Base-by-base conservation (phyloP, 2,113 vertebrate genomes). In the Macrotis lagotis region DNA sequence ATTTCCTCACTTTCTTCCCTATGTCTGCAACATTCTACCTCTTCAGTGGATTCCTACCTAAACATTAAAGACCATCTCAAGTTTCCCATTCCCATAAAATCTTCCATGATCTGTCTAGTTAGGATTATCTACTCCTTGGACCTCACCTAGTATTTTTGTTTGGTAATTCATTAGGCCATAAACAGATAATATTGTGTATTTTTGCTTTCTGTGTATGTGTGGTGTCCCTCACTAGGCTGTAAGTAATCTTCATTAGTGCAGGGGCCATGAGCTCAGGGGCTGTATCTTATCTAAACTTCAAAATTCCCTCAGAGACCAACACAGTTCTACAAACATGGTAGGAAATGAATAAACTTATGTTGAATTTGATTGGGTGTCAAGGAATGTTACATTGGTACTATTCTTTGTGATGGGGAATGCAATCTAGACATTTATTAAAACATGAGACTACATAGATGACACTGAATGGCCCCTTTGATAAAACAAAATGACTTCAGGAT, bases 391-490 rank as follows among this genome's bases (percentile, higher is more conserved):
- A 94, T 55, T 91, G 95, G 59, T 91, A 24, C 11, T 97, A 53
- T 94, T 95, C 50, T 91, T 44, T 91, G 37, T 47, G 91, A 24
- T 28, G 16, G 74, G 50, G 94, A 96, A 51, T 93, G 83, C 92
- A 94, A 94, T 51, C 12, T 89, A 88, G 6, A 4, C 53, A 26
- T 97, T 97, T 94, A 95, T 97, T 96, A 96, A 98, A 97, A 96
- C 44, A 93, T 0, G 26, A 55, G 48, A 96, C 59, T 95, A 51
- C 66, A 96, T 91, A 95, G 83, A 94, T 94, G 94, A 93, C 44
- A 11, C 83, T 59, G 47, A 96, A 3, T 93, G 51, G 3, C 88
- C 96, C 89, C 5, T 50, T 0, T 95, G 92, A 94, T 16, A 94
- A 91, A 96, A 96, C 93, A 49, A 91, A 47, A 94, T 92, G 96